Percentiles rank a stretch among this genome's conserved stretches.
Conservation (phyloP, 2,797 vertebrate species). For the Sitta carolinensis region DNA sequence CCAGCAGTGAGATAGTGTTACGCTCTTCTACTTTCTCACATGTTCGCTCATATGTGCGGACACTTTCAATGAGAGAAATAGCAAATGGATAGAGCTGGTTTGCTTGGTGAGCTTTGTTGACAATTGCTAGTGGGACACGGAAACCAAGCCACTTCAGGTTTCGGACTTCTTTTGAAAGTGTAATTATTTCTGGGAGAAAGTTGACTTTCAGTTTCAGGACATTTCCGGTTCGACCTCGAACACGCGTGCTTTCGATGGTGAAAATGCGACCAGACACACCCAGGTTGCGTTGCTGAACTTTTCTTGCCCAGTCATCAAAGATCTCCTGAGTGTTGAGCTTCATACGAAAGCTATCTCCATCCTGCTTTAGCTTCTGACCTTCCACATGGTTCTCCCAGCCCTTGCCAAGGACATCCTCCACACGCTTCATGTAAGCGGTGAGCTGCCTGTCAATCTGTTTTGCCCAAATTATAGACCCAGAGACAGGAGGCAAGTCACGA, state of each 20-base stretch:
- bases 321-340: constrained; percentile 99
- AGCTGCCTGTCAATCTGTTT: constrained; percentile 99
- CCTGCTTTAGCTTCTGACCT: constrained; percentile 98
- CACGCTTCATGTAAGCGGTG: constrained; percentile 98
- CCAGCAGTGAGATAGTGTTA: constrained; percentile 89
- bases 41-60: constrained; percentile 94
- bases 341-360: constrained; percentile 97
- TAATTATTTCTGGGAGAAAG: constrained; percentile 98
- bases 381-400: constrained; percentile 99
- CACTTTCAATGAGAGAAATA: constrained; percentile 97
- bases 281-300: constrained; percentile 98
- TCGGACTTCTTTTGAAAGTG: constrained; percentile 95
- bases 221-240: constrained; percentile 90
- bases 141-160: constrained; percentile 99
- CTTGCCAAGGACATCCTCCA: constrained; percentile 97
- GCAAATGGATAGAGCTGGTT: constrained; percentile 98
- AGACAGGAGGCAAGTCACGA: constrained; percentile 93
- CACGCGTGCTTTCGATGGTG: constrained; percentile 93
- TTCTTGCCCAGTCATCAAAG: constrained; percentile 98
- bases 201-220: constrained; percentile 98
- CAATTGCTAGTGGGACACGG: constrained; percentile 95
- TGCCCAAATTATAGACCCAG: constrained; percentile 98
- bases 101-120: constrained; percentile 99
- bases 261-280: constrained; percentile 97
- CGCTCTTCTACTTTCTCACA: constrained; percentile 98